Conservation (phyloP, 2,888 invertebrate species). For the Aquatica leii region DNA sequence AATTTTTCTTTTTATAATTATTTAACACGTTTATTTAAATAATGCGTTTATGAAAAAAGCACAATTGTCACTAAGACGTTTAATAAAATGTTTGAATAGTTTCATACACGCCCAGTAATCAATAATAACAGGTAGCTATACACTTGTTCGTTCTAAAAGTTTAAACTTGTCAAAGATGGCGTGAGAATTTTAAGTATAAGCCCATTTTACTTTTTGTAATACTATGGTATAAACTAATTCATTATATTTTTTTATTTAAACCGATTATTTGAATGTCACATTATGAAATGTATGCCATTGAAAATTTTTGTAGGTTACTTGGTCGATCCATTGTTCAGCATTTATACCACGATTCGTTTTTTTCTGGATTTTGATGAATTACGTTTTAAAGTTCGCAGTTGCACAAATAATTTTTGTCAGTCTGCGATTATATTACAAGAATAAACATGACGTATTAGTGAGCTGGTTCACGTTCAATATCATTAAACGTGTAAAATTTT, state of each 20-base stretch:
- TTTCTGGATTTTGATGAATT: slow-evolving; percentile 12
- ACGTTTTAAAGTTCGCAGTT: background rate
- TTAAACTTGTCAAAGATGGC: slow-evolving; percentile 28
- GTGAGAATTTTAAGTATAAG: slow-evolving; percentile 26
- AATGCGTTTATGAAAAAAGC: background rate
- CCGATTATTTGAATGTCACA: slow-evolving; percentile 23
- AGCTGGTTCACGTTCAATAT: too few species aligned
- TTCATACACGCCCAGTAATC: slow-evolving; percentile 25
- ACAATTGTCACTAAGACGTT: too few species aligned
- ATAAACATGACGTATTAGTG: background rate
- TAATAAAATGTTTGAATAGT: too few species aligned
- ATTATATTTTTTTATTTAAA: slow-evolving; percentile 29
- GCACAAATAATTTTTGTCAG: background rate
- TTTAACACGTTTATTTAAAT: background rate
- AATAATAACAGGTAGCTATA: slow-evolving; percentile 26
- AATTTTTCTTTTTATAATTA: too few species aligned
- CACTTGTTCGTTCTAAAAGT: slow-evolving; percentile 25
- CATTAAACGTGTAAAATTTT: too few species aligned
- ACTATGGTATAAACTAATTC: slow-evolving; percentile 22
- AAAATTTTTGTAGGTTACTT: slow-evolving; percentile 16
- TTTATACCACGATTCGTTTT: background rate
- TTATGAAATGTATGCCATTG: slow-evolving; percentile 18
- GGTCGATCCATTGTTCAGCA: background rate
- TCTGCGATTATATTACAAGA: too few species aligned
- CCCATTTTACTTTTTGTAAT: slow-evolving; percentile 21